Evolutionary conservation across 2,797 vertebrate genomes (phyloP).

Genomic region (Sebastolobus alascanus): DNA sequence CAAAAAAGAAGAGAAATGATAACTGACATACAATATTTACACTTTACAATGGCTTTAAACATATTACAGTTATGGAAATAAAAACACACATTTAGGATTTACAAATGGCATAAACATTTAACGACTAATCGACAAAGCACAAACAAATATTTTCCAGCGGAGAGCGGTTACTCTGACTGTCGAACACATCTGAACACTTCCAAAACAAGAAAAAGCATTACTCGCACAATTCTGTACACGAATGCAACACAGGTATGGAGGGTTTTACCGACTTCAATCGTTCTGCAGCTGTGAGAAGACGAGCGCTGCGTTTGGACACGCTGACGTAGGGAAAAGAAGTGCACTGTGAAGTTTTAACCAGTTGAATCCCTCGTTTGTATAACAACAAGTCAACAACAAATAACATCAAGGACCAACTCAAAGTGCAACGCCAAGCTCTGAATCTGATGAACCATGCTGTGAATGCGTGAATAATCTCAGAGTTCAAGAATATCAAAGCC

Average conservation of each 20-base stretch:
- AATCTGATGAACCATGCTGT: constrained; percentile 16
- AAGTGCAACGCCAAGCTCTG: constrained; percentile 45
- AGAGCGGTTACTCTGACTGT: constrained; percentile 26
- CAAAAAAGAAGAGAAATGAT: constrained; percentile 11
- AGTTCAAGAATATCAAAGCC: constrained; percentile 19
- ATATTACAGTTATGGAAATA: constrained; percentile 62
- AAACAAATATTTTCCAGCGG: constrained; percentile 47
- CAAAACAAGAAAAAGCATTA: constrained; percentile 31
- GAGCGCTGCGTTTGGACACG: constrained; percentile 25
- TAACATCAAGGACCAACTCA: constrained; percentile 33
- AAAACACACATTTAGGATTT: constrained; percentile 66
- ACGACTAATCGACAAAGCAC: constrained; percentile 56
- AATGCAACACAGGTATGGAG: constrained; percentile 32
- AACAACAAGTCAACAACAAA: constrained; percentile 48
- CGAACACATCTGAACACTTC: constrained; percentile 38
- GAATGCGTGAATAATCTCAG: constrained; percentile 22
- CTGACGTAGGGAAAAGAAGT: constrained; percentile 9
- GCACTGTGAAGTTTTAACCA: constrained; percentile 15
- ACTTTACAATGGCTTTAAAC: constrained; percentile 68
- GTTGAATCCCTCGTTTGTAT: constrained; percentile 16
- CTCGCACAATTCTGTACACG: constrained; percentile 32
- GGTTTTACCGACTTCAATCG: constrained; percentile 18
- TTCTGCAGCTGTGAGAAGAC: constrained; percentile 34
- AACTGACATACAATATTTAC: constrained; percentile 69
- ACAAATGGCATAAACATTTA: constrained; percentile 68